Base-by-base conservation (phyloP, 2,797 vertebrate genomes). In the Gastrophryne carolinensis region DNA sequence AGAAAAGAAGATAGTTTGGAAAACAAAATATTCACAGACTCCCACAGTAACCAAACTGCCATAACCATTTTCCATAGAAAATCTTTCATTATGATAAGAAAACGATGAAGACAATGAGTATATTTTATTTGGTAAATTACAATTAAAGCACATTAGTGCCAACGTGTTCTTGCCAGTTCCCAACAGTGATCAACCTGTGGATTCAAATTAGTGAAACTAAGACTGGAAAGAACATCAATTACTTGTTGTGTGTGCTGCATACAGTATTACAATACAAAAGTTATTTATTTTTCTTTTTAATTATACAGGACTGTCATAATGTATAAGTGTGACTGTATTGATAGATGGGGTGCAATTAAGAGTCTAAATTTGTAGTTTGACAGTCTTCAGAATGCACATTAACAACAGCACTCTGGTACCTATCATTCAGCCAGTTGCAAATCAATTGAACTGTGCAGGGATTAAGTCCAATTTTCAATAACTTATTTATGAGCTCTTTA, bases 1-100 rank as follows among this genome's bases (percentile, higher is more conserved):
- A 78, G 61, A 78, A 78, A 60, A 65, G 30, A 27, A 70, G 56
- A 72, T 24, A 56, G 50, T 78, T 78, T 58, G 63, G 58, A 77
- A 77, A 77, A 66, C 61, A 78, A 60, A 65, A 65, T 78, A 72
- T 72, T 64, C 53, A 78, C 61, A 23, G 24, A 61, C 72, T 78
- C 68, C 75, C 61, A 72, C 68, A 72, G 68, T 65, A 78, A 78
- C 68, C 9, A 30, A 23, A 41, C 52, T 52, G 41, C 73, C 39
- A 50, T 37, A 61, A 37, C 56, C 19, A 73, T 72, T 72, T 61
- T 61, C 63, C 63, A 72, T 62, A 35, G 24, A 5, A 73, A 56
- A 60, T 52, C 34, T 67, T 60, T 37, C 72, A 73, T 73, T 41
- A 29, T 73, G 61, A 73, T 73, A 44, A 58, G 49, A 37, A 74